Percentiles rank a stretch among this genome's conserved stretches.
phyloP scores from a whole-genome alignment of 2,113 vertebrate genomes.

The Melozone crissalis region DNA sequence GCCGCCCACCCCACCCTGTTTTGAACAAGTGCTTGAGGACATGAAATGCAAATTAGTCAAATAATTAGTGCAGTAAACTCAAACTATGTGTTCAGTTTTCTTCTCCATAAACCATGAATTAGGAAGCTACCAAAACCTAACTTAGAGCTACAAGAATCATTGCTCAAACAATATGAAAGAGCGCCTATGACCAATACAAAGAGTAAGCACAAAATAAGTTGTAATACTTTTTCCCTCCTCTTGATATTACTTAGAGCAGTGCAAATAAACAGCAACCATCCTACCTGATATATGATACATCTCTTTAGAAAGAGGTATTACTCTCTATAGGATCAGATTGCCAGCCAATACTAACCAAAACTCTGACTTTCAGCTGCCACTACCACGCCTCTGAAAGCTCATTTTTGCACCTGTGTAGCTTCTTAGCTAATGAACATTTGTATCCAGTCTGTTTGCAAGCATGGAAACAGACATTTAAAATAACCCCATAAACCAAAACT shows the following conservation, averaged over 20 bases:
- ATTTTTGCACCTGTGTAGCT: neutral
- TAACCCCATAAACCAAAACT: neutral
- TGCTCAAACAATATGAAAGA: neutral
- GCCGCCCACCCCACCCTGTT: fast-evolving
- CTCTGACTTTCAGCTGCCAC: neutral
- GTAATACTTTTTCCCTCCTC: neutral
- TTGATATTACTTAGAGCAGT: neutral
- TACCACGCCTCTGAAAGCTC: neutral
- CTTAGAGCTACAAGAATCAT: neutral
- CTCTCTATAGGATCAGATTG: neutral
- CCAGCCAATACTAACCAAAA: fast-evolving
- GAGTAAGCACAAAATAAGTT: neutral
- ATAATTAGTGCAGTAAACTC: neutral
- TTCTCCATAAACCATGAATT: neutral
- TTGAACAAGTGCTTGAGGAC: neutral
- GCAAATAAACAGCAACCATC: neutral
- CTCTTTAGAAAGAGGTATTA: neutral
- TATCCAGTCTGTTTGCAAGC: neutral
- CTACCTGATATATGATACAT: neutral
- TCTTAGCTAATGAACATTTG: neutral
- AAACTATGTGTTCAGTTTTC: neutral
- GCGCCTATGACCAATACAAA: neutral
- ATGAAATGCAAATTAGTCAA: neutral
- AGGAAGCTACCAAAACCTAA: neutral
- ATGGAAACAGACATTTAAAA: neutral